These are phyloP conservation scores for Germaria angustata DNA, from an alignment of 2,888 invertebrate species.

Conservation along the genomic window DNA sequence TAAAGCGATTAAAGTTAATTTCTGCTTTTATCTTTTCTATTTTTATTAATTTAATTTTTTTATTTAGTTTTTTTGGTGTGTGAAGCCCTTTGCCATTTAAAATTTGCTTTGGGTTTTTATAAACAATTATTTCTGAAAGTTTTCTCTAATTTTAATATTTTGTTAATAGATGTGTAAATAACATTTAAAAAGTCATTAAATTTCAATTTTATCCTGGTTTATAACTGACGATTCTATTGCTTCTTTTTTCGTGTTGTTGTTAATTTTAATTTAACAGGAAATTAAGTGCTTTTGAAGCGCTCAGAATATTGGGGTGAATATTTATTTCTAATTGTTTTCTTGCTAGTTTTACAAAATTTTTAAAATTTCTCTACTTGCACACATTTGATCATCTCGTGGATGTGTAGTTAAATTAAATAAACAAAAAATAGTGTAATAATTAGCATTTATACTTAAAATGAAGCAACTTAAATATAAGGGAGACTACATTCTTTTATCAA, in stretches of 20 bases:
- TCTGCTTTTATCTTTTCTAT: too few species aligned
- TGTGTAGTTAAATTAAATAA: conserved; percentile 27
- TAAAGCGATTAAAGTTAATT: too few species aligned
- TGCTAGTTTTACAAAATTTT: conserved; percentile 1
- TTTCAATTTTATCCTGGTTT: conserved; percentile 8
- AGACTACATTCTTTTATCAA: not conserved
- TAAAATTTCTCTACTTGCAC: not conserved
- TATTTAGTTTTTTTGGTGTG: too few species aligned
- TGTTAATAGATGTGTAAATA: conserved; percentile 18
- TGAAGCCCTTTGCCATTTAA: too few species aligned
- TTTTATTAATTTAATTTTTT: too few species aligned
- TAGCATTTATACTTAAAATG: not conserved
- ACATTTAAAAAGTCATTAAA: conserved; percentile 42
- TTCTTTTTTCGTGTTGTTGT: not conserved
- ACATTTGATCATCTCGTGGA: not conserved
- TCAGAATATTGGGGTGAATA: not conserved
- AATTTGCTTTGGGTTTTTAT: not conserved
- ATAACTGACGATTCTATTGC: not conserved
- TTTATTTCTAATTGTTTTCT: not conserved
- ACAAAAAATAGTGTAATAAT: conserved; percentile 2
- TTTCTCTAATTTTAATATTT: conserved; percentile 16
- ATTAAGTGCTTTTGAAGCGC: not conserved
- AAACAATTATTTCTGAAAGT: not conserved
- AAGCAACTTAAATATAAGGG: not conserved
- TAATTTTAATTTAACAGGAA: not conserved